Evolutionary conservation across 2,113 vertebrate species (phyloP).

Genomic region (Vidua macroura): DNA sequence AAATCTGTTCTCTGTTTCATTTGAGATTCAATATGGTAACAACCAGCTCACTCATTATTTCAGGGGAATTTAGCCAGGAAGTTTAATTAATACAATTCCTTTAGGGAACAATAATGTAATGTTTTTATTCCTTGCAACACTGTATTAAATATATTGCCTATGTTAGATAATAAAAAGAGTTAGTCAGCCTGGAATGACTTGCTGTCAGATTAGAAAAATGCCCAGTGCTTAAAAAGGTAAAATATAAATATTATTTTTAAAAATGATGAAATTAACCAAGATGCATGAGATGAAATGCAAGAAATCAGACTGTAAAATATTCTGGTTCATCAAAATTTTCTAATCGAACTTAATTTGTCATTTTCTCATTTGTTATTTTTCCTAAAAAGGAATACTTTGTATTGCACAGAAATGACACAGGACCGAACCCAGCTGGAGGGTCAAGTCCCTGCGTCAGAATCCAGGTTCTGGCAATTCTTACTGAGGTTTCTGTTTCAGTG

Average conservation of each 20-base stretch:
- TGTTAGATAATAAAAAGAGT: not conserved
- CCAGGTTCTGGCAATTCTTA: not conserved
- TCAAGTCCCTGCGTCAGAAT: not conserved
- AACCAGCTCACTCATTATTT: conserved; percentile 1
- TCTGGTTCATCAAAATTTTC: not conserved
- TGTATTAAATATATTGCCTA: not conserved
- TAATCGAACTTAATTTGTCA: not conserved
- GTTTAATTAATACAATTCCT: not conserved
- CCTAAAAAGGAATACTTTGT: not conserved
- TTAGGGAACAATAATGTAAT: not conserved
- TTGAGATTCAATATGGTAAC: not conserved
- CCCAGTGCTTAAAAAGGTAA: not conserved
- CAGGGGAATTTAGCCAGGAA: conserved; percentile 22
- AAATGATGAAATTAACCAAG: not conserved
- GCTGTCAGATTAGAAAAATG: not conserved
- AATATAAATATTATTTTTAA: not conserved
- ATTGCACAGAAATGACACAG: not conserved
- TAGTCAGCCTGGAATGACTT: not conserved
- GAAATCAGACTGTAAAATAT: not conserved
- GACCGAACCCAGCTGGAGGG: not conserved
- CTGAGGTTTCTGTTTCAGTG: rapidly evolving
- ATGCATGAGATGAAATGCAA: not conserved
- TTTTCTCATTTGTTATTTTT: not conserved
- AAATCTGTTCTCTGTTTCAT: conserved; percentile 22
- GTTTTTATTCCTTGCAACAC: not conserved